Base-by-base conservation (phyloP, 2,888 invertebrate species). In the Archips xylosteana region DNA sequence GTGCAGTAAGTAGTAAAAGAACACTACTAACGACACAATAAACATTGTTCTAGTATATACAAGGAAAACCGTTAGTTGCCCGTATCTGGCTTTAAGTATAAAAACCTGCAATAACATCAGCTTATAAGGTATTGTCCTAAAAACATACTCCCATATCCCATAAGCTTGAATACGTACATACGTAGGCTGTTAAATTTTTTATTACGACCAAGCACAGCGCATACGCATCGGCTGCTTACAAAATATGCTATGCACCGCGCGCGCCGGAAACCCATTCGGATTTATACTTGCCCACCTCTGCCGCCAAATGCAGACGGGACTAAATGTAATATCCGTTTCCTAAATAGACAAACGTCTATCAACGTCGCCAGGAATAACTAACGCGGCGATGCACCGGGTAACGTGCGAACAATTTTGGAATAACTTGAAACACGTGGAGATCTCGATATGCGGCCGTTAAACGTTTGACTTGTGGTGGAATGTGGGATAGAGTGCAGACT, bases 261-360 rank as follows among this genome's bases (percentile, higher is more conserved):
- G 82, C 91, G 84, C 92, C 91, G 92, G 92, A 92, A 91, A 89
- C 90, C 82, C 89, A 86, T 88, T 91, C 91, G 89, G 88, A 89
- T 89, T 91, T 91, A 92, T 92, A 90, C 89, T 86, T 89, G 89
- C 90, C 89, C 90, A 92, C 92, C 92, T 91, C 89, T 89, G 89
- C 92, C 90, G 92, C 92, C 92, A 92, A 94, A 93, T 92, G 94
- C 89, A 92, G 91, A 89, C 89, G 85, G 90, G 89, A 89, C 93
- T 92, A 92, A 92, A 93, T 92, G 92, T 92, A 92, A 93, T 94
- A 92, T 94, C 94, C 94, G 94, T 91, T 94, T 94, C 94, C 94
- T 94, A 94, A 94, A 94, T 93, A 93, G 94, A 92, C 92, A 91
- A 92, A 90, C 92, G 94, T 90, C 91, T 91, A 93, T 91, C 91